Evolutionary conservation across 2,797 vertebrate genomes (phyloP), one percentile per base, ranked within the genome.

Genomic region (Danionella dracula): DNA sequence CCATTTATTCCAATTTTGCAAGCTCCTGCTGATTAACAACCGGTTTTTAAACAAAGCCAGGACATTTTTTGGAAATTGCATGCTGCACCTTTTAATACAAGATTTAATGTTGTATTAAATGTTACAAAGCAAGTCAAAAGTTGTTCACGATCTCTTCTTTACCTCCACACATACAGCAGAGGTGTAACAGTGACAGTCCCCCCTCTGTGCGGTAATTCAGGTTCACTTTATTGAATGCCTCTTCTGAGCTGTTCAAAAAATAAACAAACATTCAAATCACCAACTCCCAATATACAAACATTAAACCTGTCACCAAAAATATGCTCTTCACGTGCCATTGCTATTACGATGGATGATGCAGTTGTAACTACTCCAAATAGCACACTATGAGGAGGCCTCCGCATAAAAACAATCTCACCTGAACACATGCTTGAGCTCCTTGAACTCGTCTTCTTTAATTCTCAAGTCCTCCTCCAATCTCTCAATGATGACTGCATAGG

Each of bases 151-250:
- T 27, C 6, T 27, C 23, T 27, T 6, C 13, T 62, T 13, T 84
- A 98, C 95, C 95, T 76, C 88, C 87, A 63, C 94, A 98, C 1
- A 91, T 76, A 45, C 94, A 98, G 84, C 94, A 95, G 70, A 97
- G 90, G 80, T 98, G 95, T 44, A 98, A 91, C 72, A 98, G 90
- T 8, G 94, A 97, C 54, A 98, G 84, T 5, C 96, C 94, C 20
- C 83, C 90, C 79, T 94, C 93, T 11, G 95, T 93, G 58, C 93
- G 88, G 79, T 93, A 96, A 86, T 91, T 93, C 74, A 96, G 76
- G 73, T 95, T 97, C 74, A 97, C 94, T 86, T 96, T 94, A 85
- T 87, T 87, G 80, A 98, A 97, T 65, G 93, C 93, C 80, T 98
- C 94, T 27, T 97, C 92, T 1, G 93, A 97, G 84, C 94, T 99